Evolutionary conservation across 2,888 invertebrate species (phyloP).

Genomic region (Archips crataeganus): DNA sequence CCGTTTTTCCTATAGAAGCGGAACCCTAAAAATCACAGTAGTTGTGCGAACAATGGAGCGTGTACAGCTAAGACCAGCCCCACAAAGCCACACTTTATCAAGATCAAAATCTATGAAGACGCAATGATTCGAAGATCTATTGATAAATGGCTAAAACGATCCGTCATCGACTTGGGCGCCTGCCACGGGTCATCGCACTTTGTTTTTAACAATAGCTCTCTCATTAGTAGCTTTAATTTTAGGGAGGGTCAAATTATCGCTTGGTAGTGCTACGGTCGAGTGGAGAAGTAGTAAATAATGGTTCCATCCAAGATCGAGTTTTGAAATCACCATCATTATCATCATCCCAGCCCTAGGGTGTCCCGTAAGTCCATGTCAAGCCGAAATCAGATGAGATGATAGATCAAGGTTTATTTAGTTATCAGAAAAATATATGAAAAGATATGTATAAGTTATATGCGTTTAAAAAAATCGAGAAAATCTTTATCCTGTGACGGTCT

Average conservation of each 20-base stretch:
- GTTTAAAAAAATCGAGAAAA: too few relatives aligned
- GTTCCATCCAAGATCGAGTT: background rate
- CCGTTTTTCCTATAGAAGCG: too few relatives aligned
- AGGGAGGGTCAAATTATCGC: constrained; percentile 18
- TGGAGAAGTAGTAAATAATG: background rate
- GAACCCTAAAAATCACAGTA: too few relatives aligned
- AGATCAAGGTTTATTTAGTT: too few relatives aligned
- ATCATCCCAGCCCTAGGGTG: too few relatives aligned
- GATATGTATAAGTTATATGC: too few relatives aligned
- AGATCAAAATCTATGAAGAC: background rate
- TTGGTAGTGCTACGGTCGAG: background rate
- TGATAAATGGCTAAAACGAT: background rate
- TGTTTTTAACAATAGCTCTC: constrained; percentile 32
- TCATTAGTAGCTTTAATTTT: constrained; percentile 32
- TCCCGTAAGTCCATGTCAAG: too few relatives aligned
- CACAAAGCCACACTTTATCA: background rate
- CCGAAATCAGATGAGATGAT: too few relatives aligned
- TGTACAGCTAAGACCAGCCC: background rate
- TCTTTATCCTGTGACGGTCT: too few relatives aligned
- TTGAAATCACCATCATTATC: background rate
- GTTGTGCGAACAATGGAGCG: too few relatives aligned
- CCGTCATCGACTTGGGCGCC: background rate
- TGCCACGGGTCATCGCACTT: constrained; percentile 32
- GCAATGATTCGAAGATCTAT: background rate
- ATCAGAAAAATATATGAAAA: too few relatives aligned